Base-by-base conservation (phyloP, 2,797 vertebrate species). In the Protonibea diacanthus region DNA sequence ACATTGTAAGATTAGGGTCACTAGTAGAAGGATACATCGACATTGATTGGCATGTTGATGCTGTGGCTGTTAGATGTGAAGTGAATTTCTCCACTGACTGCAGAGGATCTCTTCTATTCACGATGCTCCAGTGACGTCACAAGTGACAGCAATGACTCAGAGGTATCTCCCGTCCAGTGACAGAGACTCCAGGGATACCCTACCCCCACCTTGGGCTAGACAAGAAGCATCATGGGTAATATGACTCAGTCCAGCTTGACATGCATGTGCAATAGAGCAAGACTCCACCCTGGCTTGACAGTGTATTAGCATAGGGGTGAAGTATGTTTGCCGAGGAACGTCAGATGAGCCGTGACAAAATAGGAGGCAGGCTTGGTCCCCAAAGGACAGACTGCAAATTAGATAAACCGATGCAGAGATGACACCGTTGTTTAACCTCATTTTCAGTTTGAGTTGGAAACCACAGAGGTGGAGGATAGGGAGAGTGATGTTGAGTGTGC, bases 91-190 rank as follows among this genome's bases (percentile, higher is more conserved):
- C 20, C 25, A 76, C 21, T 21, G n/a, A 53, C 55, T 27, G 49
- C 65, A 60, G 66, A 70, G 80, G 86, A 76, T 65, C 71, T 81
- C 48, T 62, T 64, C 53, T 55, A 1, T 12, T 69, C 52, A 51
- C 55, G 33, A 80, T 10, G 57, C 71, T 52, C 0, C 65, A 64
- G 49, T 89, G 86, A 85, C 60, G 76, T 88, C 88, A 91, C 57
- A 81, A n/a, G 61, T 72, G 70, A 86, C 80, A 87, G 52, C 17
- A 21, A 78, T 93, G 91, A 94, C 75, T 93, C 89, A 91, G 78
- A 86, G 64, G 83, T 84, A 67, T 89, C 78, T 86, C 78, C 86
- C 61, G 1, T 60, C 64, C 45, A 59, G 45, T 6, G 25, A 49
- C 69, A 65, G 27, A 49, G 63, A 84, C 79, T 78, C 48, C 60